Evolutionary conservation across 2,797 vertebrate species (phyloP).

Genomic region (Eidolon dupreanum): DNA sequence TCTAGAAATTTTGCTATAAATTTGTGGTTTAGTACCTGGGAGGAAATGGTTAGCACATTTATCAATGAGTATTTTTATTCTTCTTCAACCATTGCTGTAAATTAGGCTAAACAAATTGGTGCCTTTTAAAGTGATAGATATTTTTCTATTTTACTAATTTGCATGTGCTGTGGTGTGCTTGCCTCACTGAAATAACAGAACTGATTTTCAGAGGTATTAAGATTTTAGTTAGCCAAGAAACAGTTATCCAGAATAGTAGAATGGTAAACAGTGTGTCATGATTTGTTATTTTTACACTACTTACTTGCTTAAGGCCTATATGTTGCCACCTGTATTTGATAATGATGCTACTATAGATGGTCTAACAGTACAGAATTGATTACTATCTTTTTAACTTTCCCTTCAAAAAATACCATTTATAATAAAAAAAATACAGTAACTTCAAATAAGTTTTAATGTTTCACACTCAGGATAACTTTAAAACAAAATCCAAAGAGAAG

Average conservation of each 20-base stretch:
- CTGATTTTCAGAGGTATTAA: background rate
- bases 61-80: slow-evolving; percentile 13
- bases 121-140: background rate
- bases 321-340: background rate
- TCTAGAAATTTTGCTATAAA: background rate
- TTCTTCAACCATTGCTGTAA: background rate
- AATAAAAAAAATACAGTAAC: background rate
- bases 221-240: background rate
- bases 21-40: background rate
- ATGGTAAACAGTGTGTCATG: background rate
- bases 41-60: slow-evolving; percentile 26
- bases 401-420: background rate
- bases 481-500: background rate
- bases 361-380: background rate
- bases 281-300: background rate
- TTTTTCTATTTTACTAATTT: background rate
- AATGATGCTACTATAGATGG: background rate
- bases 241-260: background rate
- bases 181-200: background rate
- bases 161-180: background rate
- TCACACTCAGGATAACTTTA: background rate
- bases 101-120: background rate
- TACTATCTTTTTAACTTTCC: background rate
- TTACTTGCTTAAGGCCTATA: background rate
- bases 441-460: background rate